Percentiles rank a stretch among this genome's conserved stretches.
Conservation (phyloP, 2,797 vertebrate genomes). For the Babyrousa celebensis region DNA sequence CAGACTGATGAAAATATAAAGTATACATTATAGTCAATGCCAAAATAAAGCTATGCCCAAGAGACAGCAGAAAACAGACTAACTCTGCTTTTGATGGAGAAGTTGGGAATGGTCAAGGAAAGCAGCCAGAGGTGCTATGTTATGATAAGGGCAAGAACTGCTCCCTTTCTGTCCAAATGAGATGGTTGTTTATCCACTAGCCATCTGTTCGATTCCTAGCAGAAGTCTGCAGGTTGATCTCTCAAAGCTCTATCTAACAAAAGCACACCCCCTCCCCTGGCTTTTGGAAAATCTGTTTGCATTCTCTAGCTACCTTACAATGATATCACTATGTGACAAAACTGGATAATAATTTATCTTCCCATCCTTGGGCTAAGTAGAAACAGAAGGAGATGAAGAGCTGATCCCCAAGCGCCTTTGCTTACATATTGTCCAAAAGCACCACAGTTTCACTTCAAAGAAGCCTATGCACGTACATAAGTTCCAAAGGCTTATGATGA, state of each 20-base stretch:
- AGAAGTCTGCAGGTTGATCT: not conserved
- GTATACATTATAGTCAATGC: not conserved
- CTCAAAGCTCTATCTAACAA: not conserved
- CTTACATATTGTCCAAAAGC: not conserved
- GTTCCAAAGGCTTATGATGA: not conserved
- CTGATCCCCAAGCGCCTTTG: not conserved
- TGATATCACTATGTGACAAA: slow-evolving; percentile 27
- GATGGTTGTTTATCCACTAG: no score
- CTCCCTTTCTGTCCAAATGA: not conserved
- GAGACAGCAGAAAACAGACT: not conserved
- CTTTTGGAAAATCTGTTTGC: not conserved
- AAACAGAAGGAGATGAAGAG: not conserved
- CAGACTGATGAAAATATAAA: not conserved
- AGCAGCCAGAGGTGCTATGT: not conserved
- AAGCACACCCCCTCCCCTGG: not conserved
- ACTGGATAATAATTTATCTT: not conserved
- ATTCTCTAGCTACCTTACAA: not conserved
- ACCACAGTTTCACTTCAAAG: not conserved
- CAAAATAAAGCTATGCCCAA: not conserved
- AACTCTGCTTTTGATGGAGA: not conserved
- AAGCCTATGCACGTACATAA: not conserved
- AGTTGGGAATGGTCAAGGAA: not conserved
- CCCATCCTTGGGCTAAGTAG: not conserved
- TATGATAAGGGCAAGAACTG: not conserved
- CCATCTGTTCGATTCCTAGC: not conserved